Evolutionary conservation across 2,797 vertebrate species (phyloP).

Genomic region (Danio choprae): DNA sequence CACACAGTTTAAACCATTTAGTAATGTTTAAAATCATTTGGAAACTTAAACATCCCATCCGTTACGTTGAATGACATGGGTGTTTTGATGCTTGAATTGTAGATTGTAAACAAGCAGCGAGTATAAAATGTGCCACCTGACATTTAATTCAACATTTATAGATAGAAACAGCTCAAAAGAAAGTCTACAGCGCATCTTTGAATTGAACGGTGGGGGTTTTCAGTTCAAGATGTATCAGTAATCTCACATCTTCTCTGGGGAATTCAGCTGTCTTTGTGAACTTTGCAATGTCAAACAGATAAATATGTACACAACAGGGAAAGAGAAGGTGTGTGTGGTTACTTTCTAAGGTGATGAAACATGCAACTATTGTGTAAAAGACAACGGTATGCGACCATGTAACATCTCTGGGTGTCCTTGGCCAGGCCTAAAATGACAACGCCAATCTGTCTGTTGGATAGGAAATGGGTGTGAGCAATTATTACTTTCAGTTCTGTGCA

Average conservation of each 20-base stretch:
- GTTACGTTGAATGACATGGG: too few species aligned
- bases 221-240: conserved; percentile 38
- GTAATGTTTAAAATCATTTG: background rate
- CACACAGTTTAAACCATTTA: background rate
- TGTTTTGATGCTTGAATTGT: background rate
- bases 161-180: conserved; percentile 12
- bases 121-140: background rate
- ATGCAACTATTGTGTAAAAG: conserved; percentile 10
- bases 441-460: conserved; percentile 33
- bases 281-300: conserved; percentile 42
- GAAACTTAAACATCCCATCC: too few species aligned
- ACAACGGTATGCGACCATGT: conserved; percentile 18
- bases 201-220: conserved; percentile 43
- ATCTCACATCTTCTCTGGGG: conserved; percentile 49
- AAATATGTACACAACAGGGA: conserved; percentile 27
- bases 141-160: conserved; percentile 4
- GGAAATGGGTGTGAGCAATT: conserved; percentile 46
- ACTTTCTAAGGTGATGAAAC: conserved; percentile 30
- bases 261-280: conserved; percentile 46
- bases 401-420: conserved; percentile 42
- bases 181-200: background rate
- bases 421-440: conserved; percentile 14
- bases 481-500: conserved; percentile 20
- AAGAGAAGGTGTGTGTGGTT: conserved; percentile 30
- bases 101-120: conserved; percentile 18